phyloP scores from a whole-genome alignment of 2,797 vertebrate species.

The Gobionotothen gibberifrons region DNA sequence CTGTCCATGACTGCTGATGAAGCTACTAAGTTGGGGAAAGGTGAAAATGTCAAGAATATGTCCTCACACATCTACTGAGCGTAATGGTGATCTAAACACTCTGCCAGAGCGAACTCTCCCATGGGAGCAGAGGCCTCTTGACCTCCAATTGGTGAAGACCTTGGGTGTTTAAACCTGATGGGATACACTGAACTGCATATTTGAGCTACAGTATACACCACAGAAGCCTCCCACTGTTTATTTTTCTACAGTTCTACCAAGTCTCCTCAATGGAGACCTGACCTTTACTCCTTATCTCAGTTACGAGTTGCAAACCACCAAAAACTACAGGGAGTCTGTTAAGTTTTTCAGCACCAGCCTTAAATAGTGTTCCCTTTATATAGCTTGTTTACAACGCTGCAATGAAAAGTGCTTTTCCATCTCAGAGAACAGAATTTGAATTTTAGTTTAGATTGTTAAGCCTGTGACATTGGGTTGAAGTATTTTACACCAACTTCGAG shows the following conservation, averaged over 20 bases:
- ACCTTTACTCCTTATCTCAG: conserved; percentile 69
- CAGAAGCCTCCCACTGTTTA: conserved; percentile 69
- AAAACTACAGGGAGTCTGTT: conserved; percentile 57
- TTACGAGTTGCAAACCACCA: conserved; percentile 57
- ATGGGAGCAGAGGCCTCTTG: conserved; percentile 59
- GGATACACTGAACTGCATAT: conserved; percentile 43
- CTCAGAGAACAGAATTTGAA: conserved; percentile 26
- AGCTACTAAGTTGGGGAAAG: conserved; percentile 38
- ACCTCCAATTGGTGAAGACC: conserved; percentile 37
- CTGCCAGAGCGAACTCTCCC: conserved; percentile 41
- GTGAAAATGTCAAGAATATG: conserved; percentile 59
- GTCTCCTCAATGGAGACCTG: conserved; percentile 66
- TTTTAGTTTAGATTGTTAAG: conserved; percentile 21
- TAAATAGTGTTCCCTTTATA: conserved; percentile 53
- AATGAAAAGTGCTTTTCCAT: conserved; percentile 25
- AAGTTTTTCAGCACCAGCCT: conserved; percentile 47
- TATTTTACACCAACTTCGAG: background rate
- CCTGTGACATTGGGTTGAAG: background rate
- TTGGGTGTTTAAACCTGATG: conserved; percentile 49
- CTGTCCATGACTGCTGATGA: conserved; percentile 33
- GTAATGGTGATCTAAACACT: conserved; percentile 51
- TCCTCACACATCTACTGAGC: conserved; percentile 27
- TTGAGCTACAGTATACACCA: conserved; percentile 30
- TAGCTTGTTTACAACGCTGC: conserved; percentile 29
- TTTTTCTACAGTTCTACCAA: conserved; percentile 67